Conservation (phyloP, 2,797 vertebrate species). For the Synanceia verrucosa region DNA sequence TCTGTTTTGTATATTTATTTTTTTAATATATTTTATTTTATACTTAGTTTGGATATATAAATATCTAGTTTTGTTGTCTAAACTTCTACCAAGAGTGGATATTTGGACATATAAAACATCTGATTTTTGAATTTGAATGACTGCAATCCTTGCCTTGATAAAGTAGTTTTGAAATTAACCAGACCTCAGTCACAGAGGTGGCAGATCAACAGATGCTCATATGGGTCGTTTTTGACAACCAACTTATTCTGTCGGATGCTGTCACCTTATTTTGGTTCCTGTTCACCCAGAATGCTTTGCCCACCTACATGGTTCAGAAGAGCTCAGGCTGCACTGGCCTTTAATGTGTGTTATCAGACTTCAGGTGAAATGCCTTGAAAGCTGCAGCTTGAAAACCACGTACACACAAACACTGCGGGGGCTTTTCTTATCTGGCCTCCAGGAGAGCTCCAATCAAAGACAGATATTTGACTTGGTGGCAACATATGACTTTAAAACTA, state of each 20-base stretch:
- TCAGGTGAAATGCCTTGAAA: conserved; percentile 30
- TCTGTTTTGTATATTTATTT: no score
- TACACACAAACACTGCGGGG: conserved; percentile 17
- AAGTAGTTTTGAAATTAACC: background rate
- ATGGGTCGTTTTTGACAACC: background rate
- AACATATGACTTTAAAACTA: conserved; percentile 50
- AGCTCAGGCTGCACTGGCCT: conserved; percentile 10
- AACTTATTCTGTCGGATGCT: background rate
- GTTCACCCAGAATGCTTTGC: conserved; percentile 14
- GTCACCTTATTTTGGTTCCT: background rate
- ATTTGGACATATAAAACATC: background rate
- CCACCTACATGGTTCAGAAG: conserved; percentile 35
- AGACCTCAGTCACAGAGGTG: background rate
- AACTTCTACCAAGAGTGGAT: no score
- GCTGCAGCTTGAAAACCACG: conserved; percentile 35
- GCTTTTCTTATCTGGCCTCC: conserved; percentile 50
- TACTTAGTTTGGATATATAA: background rate
- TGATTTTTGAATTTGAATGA: background rate
- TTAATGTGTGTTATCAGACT: conserved; percentile 61
- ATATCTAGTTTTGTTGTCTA: no score
- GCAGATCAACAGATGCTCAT: background rate
- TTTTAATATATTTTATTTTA: background rate
- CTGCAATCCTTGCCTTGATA: background rate
- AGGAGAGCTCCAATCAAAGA: conserved; percentile 54
- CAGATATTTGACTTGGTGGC: conserved; percentile 51